Conservation (phyloP, 2,888 invertebrate genomes). For the Adelognathus sp. region DNA sequence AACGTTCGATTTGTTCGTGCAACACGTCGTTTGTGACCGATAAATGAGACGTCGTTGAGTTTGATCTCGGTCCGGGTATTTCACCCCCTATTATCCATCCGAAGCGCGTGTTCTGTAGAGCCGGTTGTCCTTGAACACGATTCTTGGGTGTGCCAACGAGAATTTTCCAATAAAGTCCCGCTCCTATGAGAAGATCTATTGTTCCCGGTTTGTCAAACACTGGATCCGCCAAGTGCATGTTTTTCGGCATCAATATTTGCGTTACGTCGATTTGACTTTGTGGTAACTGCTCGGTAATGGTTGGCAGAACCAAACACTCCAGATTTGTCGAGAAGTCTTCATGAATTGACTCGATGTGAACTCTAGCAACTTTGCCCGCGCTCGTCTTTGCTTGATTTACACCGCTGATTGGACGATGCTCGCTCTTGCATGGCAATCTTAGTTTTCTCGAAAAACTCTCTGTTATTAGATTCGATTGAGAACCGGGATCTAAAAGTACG, state of each 20-base stretch:
- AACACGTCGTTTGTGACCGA: constrained; percentile 7
- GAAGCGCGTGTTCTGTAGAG: constrained; percentile 51
- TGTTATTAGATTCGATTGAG: constrained; percentile 46
- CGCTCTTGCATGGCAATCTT: constrained; percentile 10
- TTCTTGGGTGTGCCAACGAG: constrained; percentile 26
- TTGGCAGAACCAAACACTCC: constrained; percentile 23
- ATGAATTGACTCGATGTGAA: constrained; percentile 24
- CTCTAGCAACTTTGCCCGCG: neutral
- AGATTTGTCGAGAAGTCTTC: constrained; percentile 4
- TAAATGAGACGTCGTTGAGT: neutral
- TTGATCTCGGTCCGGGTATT: neutral
- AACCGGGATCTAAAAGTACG: constrained; percentile 44
- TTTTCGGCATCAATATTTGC: constrained; percentile 8
- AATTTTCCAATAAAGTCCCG: constrained; percentile 29
- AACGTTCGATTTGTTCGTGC: constrained; percentile 20
- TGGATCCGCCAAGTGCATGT: constrained; percentile 15
- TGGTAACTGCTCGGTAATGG: constrained; percentile 30
- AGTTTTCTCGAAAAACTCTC: constrained; percentile 29
- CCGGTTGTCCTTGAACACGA: neutral
- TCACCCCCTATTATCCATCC: constrained; percentile 55
- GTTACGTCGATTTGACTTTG: constrained; percentile 22
- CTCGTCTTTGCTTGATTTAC: constrained; percentile 38
- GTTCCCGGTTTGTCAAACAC: constrained; percentile 15
- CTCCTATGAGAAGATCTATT: constrained; percentile 27
- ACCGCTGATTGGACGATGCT: constrained; percentile 31